Percentiles rank a stretch among this genome's conserved stretches.
These are phyloP conservation scores for Odontophorus gujanensis DNA, from an alignment of 2,113 vertebrate species.

Conservation along the genomic window DNA sequence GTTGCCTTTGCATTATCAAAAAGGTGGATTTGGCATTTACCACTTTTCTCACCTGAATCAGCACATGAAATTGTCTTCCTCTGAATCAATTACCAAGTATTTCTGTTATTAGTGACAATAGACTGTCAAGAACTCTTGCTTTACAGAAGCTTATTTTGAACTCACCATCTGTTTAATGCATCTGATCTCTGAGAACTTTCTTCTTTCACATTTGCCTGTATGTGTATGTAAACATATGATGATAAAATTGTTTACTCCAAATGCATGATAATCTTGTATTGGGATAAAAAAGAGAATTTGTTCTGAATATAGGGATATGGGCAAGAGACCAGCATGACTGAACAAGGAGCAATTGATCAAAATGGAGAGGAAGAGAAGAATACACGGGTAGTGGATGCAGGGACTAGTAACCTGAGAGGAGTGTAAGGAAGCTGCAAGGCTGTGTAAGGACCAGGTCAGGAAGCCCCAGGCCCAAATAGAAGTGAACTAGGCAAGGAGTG, in stretches of 20 bases:
- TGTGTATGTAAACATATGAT: neutral
- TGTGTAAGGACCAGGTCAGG: too few species aligned
- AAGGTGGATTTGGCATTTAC: conserved; percentile 16
- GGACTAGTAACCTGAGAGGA: too few species aligned
- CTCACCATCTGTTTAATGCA: neutral
- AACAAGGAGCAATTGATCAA: too few species aligned
- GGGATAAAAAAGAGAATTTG: neutral
- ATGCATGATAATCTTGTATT: neutral
- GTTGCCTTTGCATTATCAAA: conserved; percentile 31
- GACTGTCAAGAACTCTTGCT: neutral
- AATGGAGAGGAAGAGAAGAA: too few species aligned
- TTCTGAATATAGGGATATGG: neutral
- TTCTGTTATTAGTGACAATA: neutral
- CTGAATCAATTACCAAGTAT: neutral
- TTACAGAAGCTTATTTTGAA: neutral
- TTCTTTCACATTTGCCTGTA: neutral
- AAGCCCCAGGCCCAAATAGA: too few species aligned
- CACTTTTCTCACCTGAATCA: conserved; percentile 18
- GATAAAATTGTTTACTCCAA: neutral
- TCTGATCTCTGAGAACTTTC: neutral
- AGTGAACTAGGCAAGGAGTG: too few species aligned
- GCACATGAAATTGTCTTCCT: conserved; percentile 22
- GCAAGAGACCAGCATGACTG: too few species aligned
- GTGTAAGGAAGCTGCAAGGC: too few species aligned
- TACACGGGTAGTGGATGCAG: too few species aligned